phyloP scores from a whole-genome alignment of 2,113 vertebrate genomes.

The Empidonax traillii region DNA sequence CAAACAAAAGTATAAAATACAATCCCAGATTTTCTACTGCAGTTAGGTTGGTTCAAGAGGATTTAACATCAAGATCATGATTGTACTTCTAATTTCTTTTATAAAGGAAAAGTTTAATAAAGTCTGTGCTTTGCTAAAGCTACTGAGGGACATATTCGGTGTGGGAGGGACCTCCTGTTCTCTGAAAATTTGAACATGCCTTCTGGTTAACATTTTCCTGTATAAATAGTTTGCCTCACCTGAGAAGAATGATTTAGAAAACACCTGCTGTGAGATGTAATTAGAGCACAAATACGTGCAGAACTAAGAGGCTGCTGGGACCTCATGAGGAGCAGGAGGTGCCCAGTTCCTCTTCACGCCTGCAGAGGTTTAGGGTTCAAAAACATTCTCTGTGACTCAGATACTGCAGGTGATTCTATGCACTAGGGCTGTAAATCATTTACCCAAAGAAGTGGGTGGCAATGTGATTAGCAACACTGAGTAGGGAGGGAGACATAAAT shows the following conservation, averaged over 20 bases:
- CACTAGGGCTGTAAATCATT: conserved; percentile 20
- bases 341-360: not conserved
- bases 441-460: conserved; percentile 21
- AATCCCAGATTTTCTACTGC: not conserved
- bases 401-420: conserved; percentile 19
- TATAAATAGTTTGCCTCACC: conserved; percentile 23
- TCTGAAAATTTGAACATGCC: not conserved
- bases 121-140: not conserved
- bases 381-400: conserved; percentile 12
- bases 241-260: conserved; percentile 33
- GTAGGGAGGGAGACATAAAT: conserved; percentile 19
- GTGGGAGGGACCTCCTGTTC: not conserved
- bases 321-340: not conserved
- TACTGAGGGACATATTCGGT: not conserved
- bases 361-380: conserved; percentile 7
- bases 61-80: not conserved
- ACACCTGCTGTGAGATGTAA: conserved; percentile 4
- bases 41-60: not conserved
- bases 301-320: not conserved
- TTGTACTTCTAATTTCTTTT: not conserved
- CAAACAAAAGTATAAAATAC: not conserved
- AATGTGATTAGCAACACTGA: conserved; percentile 32
- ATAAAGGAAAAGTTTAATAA: not conserved
- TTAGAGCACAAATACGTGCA: not conserved
- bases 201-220: conserved; percentile 16